Percentiles rank a stretch among this genome's conserved stretches.
These are phyloP conservation scores for Brachionichthys hirsutus DNA, from an alignment of 2,113 vertebrate genomes.

Conservation along the genomic window DNA sequence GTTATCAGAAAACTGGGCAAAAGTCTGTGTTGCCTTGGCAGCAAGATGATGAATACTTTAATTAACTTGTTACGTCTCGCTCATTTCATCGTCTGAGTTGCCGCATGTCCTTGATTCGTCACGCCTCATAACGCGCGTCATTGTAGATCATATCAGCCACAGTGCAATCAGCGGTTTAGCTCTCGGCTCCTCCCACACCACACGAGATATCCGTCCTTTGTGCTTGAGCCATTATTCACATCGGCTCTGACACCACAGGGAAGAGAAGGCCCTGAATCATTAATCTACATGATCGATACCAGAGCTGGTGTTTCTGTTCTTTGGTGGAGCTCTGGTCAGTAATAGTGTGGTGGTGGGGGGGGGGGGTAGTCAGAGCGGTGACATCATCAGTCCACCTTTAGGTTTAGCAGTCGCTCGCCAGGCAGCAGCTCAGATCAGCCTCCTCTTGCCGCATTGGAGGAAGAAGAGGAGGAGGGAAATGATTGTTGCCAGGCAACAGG, in stretches of 20 bases:
- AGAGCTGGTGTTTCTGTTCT: slow-evolving; percentile 10
- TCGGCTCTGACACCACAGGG: slow-evolving; percentile 1
- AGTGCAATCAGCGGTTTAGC: slow-evolving; percentile 45
- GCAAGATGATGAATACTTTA: not conserved
- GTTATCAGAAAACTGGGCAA: not conserved
- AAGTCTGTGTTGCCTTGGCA: not conserved
- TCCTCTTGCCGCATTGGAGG: slow-evolving; percentile 65
- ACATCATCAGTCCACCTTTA: slow-evolving; percentile 31
- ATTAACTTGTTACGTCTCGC: slow-evolving; percentile 10
- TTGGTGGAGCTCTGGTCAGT: not conserved
- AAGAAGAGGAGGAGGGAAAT: slow-evolving; percentile 24
- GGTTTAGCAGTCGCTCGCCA: slow-evolving; percentile 32
- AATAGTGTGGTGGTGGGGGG: not conserved
- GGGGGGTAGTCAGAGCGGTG: slow-evolving; percentile 6
- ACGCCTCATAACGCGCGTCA: slow-evolving; percentile 23
- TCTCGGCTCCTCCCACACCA: not conserved
- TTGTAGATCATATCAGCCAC: slow-evolving; percentile 27
- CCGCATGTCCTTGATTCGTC: slow-evolving; percentile 18
- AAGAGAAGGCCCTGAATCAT: not conserved
- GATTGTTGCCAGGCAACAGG: slow-evolving; percentile 75
- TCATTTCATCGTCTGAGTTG: slow-evolving; percentile 22
- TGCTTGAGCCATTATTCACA: slow-evolving; percentile 11
- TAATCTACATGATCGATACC: not conserved
- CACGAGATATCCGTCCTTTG: slow-evolving; percentile 5
- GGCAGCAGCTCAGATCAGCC: slow-evolving; percentile 31